Evolutionary conservation across 2,888 invertebrate genomes (phyloP).

Genomic region (Drosophila mimica): DNA sequence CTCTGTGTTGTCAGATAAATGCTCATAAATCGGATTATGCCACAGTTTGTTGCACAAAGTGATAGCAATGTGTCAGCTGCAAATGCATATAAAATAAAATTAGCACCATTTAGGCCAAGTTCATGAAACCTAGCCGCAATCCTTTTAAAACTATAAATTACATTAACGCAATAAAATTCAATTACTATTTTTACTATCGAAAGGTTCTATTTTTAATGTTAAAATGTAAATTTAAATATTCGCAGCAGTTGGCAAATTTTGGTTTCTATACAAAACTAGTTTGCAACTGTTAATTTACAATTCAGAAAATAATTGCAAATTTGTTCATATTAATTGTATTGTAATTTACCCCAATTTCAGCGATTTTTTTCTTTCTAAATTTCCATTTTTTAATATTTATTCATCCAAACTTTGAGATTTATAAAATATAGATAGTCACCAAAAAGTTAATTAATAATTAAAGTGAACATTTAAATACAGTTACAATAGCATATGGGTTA

Average conservation of each 20-base stretch:
- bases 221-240: not conserved
- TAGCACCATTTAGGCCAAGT: not conserved
- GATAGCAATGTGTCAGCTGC: conserved; percentile 9
- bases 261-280: too few relatives aligned
- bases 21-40: conserved; percentile 68
- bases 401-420: too few relatives aligned
- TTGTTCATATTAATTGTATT: too few relatives aligned
- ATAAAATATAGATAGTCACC: too few relatives aligned
- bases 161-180: not conserved
- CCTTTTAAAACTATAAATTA: not conserved
- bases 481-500: too few relatives aligned
- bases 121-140: not conserved
- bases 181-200: not conserved
- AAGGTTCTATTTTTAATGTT: not conserved
- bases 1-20: conserved; percentile 21
- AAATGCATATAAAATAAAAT: conserved; percentile 1
- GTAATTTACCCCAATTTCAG: too few relatives aligned
- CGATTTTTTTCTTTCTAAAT: too few relatives aligned
- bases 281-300: too few relatives aligned
- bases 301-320: too few relatives aligned
- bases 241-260: not conserved
- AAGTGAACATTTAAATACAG: too few relatives aligned
- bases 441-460: too few relatives aligned
- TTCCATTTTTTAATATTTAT: too few relatives aligned
- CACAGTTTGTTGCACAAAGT: conserved; percentile 40